Base-by-base conservation (phyloP, 2,888 invertebrate genomes). In the Vanessa cardui region DNA sequence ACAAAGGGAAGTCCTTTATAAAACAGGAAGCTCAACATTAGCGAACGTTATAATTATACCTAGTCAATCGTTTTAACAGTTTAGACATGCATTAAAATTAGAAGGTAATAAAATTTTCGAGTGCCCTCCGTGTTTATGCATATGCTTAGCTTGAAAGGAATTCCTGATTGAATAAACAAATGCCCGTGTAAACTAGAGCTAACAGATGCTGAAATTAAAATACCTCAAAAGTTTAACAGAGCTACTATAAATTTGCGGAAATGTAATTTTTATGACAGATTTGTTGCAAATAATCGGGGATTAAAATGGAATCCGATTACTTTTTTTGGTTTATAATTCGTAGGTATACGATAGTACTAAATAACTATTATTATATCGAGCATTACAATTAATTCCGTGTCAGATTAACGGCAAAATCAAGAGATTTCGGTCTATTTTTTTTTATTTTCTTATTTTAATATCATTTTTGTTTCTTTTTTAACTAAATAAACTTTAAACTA, bases 61-160 rank as follows among this genome's bases (percentile, higher is more conserved):
- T 26, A 39, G 12, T 31, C 3, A 49, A 18, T n/a, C 16, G 16
- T 54, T 26, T 54, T 20, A 8, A 31, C n/a, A 31, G 6, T 31
- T 54, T 26, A 9, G 18, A 39, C 56, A 18, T 9, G 18, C 39
- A 56, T 56, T 39, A 39, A 56, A 56, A 47, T 47, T n/a, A 47
- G 47, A 18, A 20, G n/a, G 2, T 60, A 46, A 54, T 52, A 63
- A 68, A 67, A 12, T 45, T 47, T 50, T 63, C 63, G 26, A 68
- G 21, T 54, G 44, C 47, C 54, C 46, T 59, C 47, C 59, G 20
- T 64, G 39, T 64, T 68, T 64, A 44, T 61, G 56, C 64, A 47
- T 44, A 56, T 33, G 61, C 20, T 56, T 56, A 66, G 33, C 56
- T 66, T 56, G 47, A 56, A 65, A 61, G 61, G 61, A 21, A 61